Evolutionary conservation across 2,113 vertebrate genomes (phyloP).

Genomic region (Geococcyx californianus): DNA sequence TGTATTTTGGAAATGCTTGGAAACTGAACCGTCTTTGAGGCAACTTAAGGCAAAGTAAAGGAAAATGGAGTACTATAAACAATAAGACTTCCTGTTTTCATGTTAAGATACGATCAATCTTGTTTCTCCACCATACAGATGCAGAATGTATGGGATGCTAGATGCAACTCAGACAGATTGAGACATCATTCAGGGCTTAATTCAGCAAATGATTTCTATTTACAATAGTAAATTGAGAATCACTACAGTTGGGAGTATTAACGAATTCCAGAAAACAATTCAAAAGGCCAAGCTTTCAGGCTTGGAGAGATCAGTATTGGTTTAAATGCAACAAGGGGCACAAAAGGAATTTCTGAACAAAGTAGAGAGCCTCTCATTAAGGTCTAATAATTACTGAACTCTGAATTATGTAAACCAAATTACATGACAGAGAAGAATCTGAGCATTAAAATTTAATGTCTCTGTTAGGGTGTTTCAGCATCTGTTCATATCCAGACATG

Average conservation of each 20-base stretch:
- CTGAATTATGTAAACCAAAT: background rate
- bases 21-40: background rate
- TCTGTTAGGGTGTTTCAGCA: background rate
- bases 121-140: background rate
- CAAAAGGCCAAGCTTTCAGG: background rate
- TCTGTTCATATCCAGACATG: background rate
- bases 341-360: background rate
- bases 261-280: background rate
- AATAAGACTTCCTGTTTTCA: background rate
- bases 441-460: constrained; percentile 7
- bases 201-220: background rate
- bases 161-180: background rate
- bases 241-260: background rate
- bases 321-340: background rate
- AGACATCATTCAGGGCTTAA: background rate
- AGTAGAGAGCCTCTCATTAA: background rate
- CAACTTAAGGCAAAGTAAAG: background rate
- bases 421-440: background rate
- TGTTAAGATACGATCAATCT: background rate
- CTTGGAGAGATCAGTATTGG: background rate
- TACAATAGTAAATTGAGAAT: background rate
- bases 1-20: background rate
- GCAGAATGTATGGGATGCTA: background rate
- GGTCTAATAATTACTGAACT: constrained; percentile 20
- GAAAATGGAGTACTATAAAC: background rate